These are phyloP conservation scores for Adelges cooleyi DNA, from an alignment of 1,140 invertebrate genomes.

Conservation along the genomic window DNA sequence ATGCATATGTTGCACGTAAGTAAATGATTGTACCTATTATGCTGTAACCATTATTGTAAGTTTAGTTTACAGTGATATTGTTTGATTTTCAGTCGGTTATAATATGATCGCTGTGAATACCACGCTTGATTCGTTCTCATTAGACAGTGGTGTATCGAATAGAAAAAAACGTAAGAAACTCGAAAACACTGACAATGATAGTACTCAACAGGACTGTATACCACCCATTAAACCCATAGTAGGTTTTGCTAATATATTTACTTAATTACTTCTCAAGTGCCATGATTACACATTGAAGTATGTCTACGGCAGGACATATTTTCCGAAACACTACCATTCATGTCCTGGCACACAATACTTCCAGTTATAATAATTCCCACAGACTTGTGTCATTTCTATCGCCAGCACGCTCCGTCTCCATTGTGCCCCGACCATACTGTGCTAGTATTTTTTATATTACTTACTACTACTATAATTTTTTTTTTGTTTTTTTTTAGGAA, in stretches of 20 bases:
- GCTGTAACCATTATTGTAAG: not conserved
- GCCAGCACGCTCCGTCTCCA: not conserved
- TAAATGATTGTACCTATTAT: not conserved
- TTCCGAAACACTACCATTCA: not conserved
- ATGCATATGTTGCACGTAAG: not conserved
- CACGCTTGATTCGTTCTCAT: not conserved
- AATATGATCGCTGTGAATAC: not conserved
- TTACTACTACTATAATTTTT: not conserved
- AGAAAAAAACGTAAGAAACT: slow-evolving; percentile 1
- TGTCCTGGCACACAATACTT: not conserved
- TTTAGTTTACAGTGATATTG: not conserved
- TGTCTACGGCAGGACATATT: not conserved
- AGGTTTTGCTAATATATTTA: not conserved
- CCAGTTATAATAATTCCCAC: not conserved
- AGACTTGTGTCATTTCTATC: not conserved
- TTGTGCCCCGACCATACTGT: too few relatives aligned
- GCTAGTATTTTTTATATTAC: not conserved
- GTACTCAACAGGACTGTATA: not conserved
- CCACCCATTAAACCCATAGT: not conserved
- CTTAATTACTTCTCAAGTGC: not conserved
- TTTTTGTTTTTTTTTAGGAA: not conserved
- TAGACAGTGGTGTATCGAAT: not conserved
- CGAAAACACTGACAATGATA: not conserved
- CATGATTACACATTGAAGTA: too few relatives aligned
- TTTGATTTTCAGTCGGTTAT: not conserved